phyloP scores from a whole-genome alignment of 2,888 invertebrate genomes.

The Siphlonurus alternatus region DNA sequence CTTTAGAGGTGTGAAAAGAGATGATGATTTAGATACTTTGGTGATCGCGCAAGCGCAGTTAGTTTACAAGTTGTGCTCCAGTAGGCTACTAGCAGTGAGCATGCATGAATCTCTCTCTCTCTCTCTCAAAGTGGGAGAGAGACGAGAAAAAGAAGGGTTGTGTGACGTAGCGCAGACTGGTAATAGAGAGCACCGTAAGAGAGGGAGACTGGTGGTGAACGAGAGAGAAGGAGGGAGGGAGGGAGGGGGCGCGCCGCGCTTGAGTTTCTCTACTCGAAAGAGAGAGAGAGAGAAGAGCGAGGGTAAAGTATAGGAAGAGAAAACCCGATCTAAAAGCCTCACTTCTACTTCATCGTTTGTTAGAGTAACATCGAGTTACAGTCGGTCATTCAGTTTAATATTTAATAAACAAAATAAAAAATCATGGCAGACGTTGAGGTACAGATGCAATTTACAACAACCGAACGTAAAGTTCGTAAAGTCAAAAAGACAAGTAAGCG shows the following conservation, averaged over 20 bases:
- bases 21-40: no score
- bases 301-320: not conserved
- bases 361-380: not conserved
- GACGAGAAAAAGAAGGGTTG: not conserved
- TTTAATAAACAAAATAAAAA: not conserved
- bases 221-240: conserved; percentile 9
- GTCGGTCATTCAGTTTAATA: not conserved
- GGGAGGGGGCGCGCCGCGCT: not conserved
- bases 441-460: conserved; percentile 69
- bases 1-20: no score
- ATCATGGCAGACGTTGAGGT: conserved; percentile 81
- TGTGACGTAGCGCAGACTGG: no score
- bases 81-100: not conserved
- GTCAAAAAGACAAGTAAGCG: conserved; percentile 70
- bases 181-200: no score
- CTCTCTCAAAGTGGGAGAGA: not conserved
- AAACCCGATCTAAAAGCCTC: not conserved
- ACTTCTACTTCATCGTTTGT: not conserved
- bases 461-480: conserved; percentile 74
- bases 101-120: not conserved
- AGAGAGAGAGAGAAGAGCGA: conserved; percentile 3
- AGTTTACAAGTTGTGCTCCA: no score
- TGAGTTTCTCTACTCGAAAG: not conserved
- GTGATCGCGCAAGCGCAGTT: not conserved
- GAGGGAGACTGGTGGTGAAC: conserved; percentile 9